phyloP scores from a whole-genome alignment of 2,797 vertebrate genomes.

The Novumbra hubbsi region DNA sequence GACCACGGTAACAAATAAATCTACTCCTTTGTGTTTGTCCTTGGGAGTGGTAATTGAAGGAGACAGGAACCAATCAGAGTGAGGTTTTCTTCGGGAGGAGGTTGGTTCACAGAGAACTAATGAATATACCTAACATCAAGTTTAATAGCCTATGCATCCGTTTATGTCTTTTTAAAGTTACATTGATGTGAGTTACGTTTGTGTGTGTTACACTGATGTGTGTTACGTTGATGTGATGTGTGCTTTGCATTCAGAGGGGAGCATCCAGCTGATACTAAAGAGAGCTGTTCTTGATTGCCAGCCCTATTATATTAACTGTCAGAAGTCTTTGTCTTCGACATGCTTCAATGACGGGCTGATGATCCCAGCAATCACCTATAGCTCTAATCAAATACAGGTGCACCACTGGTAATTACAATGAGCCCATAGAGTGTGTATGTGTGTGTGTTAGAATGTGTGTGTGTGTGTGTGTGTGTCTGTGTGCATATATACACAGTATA shows the following conservation, averaged over 20 bases:
- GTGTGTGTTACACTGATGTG: too few relatives aligned
- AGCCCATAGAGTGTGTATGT: not conserved
- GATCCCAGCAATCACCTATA: constrained; percentile 31
- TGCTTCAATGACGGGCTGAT: constrained; percentile 22
- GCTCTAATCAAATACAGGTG: constrained; percentile 38
- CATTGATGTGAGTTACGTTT: too few relatives aligned
- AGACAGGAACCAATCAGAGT: not conserved
- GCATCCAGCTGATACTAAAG: not conserved
- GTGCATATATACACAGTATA: too few relatives aligned
- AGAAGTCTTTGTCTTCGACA: constrained; percentile 25
- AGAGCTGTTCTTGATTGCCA: not conserved
- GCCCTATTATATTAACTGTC: constrained; percentile 23
- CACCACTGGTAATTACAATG: constrained; percentile 34
- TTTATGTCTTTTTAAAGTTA: not conserved
- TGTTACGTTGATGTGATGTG: not conserved
- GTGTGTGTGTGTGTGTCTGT: not conserved
- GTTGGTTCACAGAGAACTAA: not conserved
- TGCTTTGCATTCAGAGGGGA: not conserved
- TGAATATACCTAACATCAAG: not conserved
- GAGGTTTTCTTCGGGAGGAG: not conserved
- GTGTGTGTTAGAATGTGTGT: not conserved
- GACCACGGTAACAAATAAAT: not conserved
- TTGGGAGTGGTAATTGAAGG: not conserved
- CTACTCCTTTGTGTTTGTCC: not conserved
- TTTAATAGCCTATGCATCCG: not conserved